Conservation (phyloP, 2,888 invertebrate species). For the Lithophane semibrunnea region DNA sequence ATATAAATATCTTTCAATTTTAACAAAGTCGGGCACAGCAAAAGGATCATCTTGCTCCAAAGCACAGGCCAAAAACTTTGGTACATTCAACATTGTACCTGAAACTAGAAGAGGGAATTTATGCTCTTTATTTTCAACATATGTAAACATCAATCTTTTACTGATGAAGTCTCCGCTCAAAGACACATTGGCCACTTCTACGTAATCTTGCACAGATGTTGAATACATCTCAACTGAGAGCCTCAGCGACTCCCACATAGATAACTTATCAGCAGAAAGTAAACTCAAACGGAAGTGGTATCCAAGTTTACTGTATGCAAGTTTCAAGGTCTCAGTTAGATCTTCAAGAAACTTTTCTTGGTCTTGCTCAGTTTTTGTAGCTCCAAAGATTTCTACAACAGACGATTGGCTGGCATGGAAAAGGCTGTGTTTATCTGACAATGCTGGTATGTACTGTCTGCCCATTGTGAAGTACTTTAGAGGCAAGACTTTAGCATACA, state of each 20-base stretch:
- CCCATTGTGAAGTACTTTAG: slow-evolving; percentile 93
- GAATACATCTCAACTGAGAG: slow-evolving; percentile 94
- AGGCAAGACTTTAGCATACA: slow-evolving; percentile 92
- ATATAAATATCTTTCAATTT: slow-evolving; percentile 61
- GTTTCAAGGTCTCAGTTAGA: slow-evolving; percentile 86
- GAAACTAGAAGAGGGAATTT: slow-evolving; percentile 93
- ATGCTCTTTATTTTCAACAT: slow-evolving; percentile 89
- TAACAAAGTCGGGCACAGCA: slow-evolving; percentile 77
- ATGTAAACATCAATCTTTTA: slow-evolving; percentile 94
- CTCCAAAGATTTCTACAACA: slow-evolving; percentile 92
- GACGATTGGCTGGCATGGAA: slow-evolving; percentile 93
- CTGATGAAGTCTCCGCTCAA: slow-evolving; percentile 94
- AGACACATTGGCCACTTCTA: slow-evolving; percentile 94
- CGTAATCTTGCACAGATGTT: slow-evolving; percentile 90
- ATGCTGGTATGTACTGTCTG: slow-evolving; percentile 91
- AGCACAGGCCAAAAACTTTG: slow-evolving; percentile 93
- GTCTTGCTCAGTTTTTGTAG: slow-evolving; percentile 86
- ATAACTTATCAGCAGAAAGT: slow-evolving; percentile 91
- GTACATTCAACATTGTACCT: slow-evolving; percentile 94
- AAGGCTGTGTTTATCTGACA: slow-evolving; percentile 86
- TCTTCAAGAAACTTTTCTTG: slow-evolving; percentile 90
- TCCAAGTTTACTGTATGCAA: slow-evolving; percentile 92
- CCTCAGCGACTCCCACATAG: slow-evolving; percentile 92
- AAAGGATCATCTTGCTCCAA: slow-evolving; percentile 91
- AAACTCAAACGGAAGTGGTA: slow-evolving; percentile 92